Conservation (phyloP, 2,113 vertebrate genomes). For the Harpagus bidentatus region DNA sequence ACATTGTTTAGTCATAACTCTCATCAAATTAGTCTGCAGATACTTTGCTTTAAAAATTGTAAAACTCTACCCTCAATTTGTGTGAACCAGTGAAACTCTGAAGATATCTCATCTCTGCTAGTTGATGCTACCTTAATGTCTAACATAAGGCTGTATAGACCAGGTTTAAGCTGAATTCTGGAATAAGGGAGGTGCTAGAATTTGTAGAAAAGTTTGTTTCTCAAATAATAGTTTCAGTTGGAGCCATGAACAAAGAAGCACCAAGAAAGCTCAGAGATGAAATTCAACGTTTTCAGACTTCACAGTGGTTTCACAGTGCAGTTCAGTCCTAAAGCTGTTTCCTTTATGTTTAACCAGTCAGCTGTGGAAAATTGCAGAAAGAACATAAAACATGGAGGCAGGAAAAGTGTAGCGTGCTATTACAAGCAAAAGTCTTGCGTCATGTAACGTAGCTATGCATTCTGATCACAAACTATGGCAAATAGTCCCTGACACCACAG, state of each 20-base stretch:
- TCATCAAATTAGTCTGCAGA: not conserved
- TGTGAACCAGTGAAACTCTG: not conserved
- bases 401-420: not conserved
- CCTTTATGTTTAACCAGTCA: not conserved
- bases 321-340: not conserved
- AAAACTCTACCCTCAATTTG: not conserved
- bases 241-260: not conserved
- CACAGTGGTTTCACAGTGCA: not conserved
- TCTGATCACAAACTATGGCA: not conserved
- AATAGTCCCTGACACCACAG: not conserved
- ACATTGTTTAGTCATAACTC: conserved; percentile 3
- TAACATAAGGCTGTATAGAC: not conserved
- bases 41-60: not conserved
- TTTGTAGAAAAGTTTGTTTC: not conserved
- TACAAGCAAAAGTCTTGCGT: not conserved
- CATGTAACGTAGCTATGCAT: not conserved
- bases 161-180: not conserved
- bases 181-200: not conserved
- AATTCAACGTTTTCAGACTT: not conserved
- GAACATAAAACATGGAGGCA: not conserved
- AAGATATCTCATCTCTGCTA: not conserved
- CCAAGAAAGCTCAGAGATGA: not conserved
- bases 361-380: not conserved
- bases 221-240: not conserved
- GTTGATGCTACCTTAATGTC: not conserved